Base-by-base conservation (phyloP, 1,140 invertebrate genomes). In the Drosophila melanica region DNA sequence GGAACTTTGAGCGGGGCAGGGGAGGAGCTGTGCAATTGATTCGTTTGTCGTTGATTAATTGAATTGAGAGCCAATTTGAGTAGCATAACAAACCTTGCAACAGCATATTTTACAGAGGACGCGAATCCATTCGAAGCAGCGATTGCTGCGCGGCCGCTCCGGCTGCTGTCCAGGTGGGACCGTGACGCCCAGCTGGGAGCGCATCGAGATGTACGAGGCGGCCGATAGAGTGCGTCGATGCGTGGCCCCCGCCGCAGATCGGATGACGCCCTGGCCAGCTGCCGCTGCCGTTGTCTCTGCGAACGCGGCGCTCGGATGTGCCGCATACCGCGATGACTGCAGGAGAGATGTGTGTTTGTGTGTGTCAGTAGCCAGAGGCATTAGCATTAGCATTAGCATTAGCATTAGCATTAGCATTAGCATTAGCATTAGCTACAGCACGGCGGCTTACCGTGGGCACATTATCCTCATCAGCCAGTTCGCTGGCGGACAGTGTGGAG, bases 231-330 rank as follows among this genome's bases (percentile, higher is more conserved):
- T 90, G 37, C 89, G 82, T 48, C 81, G 62, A 68, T 90, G 87
- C 39, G 76, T 75, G 53, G 44, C 62, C 3, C 50, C 55, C 3
- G 59, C 48, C 12, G 42, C 37, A 12, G 63, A 2, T 16, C 54
- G 7, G 14, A 16, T 35, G 10, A 33, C 55, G 35, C 64, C 48
- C 14, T 48, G 58, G 0, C 20, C 20, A 4, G 20, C 20, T 1
- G 20, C 20, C 20, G 20, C 20, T n/a, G 23, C 37, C 10, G 71
- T 57, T 9, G 82, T 77, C 42, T 89, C 75, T 0, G 79, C 76
- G 35, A 84, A 77, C n/a, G 79, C 82, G 4, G 82, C 85, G 20
- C 77, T 90, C n/a, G 77, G 87, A 86, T 90, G 85, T n/a, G 69
- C 70, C n/a, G 66, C 84, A 48, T 79, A 89, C 0, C 77, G 65